Base-by-base conservation (phyloP, 2,797 vertebrate genomes). In the Takifugu ocellatus region DNA sequence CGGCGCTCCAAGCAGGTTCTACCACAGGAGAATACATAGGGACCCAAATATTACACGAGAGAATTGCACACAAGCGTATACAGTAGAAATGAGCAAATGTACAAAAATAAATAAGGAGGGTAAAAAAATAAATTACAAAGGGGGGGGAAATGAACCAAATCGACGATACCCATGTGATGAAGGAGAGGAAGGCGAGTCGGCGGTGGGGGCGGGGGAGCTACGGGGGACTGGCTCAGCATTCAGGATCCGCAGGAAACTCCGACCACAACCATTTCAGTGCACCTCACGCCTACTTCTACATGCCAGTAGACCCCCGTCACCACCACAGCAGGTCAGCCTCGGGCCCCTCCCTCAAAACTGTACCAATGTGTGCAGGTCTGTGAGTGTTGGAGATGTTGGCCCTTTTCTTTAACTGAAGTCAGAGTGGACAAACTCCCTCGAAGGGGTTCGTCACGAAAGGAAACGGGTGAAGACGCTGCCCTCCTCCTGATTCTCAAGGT, bases 221-320 rank as follows among this genome's bases (percentile, higher is more conserved):
- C 79, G 14, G 31, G 21, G 64, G 72, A 90, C 90, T 92, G 92
- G 92, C 92, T 92, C 92, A 93, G 92, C 84, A 81, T 92, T 92
- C 88, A 90, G 74, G 66, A 90, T 91, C 87, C 80, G 91, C 92
- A 93, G 92, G 92, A 92, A 92, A 90, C 88, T 85, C 71, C 68
- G 62, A 88, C 84, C 81, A 79, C 77, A 73, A 87, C 83, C 80
- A 64, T 81, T 81, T 91, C 87, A 87, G 82, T 87, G 83, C 84
- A 85, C 86, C 81, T 83, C 79, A 61, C 78, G 49, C 72, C 75
- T 83, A 56, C 72, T 47, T 72, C 84, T 77, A 77, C 86, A 85
- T 43, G 74, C 83, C 82, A 60, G 78, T 68, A 86, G 16, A 16
- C 43, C 70, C 79, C 86, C 67, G 62, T 75, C 83, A 49, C 64